A percentile compares a stretch with the other conserved stretches of the same genome.
These are phyloP conservation scores for Euleptes europaea DNA, from an alignment of 2,113 vertebrate species.

Conservation along the genomic window DNA sequence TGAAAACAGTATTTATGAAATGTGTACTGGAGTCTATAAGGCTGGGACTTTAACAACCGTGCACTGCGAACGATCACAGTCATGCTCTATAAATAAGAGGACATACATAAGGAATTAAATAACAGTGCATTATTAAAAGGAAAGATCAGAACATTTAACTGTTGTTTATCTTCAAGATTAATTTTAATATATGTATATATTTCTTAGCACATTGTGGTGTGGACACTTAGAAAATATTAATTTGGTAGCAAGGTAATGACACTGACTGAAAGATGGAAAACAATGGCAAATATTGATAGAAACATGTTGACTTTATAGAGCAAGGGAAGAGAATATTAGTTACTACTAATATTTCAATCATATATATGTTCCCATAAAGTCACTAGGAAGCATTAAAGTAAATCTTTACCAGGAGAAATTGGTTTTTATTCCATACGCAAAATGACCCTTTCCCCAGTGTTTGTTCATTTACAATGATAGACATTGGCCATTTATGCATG, in stretches of 20 bases:
- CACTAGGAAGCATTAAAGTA: neutral
- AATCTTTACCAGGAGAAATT: conserved; percentile 7
- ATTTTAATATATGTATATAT: neutral
- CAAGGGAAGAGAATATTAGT: neutral
- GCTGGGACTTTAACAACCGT: neutral
- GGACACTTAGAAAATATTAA: neutral
- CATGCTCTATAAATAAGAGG: neutral
- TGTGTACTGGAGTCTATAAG: neutral
- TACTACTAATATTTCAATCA: neutral
- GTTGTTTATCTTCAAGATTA: neutral
- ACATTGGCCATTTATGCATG: too few relatives aligned
- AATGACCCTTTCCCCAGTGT: conserved; percentile 38
- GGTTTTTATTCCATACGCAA: conserved; percentile 19
- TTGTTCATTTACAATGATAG: conserved; percentile 10
- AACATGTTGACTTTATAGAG: neutral
- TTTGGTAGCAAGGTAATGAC: neutral
- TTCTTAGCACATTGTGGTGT: neutral
- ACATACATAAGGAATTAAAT: neutral
- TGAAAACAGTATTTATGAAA: neutral
- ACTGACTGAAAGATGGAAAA: neutral
- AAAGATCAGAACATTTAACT: neutral
- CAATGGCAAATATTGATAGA: neutral
- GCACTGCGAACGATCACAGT: neutral
- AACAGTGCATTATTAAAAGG: neutral
- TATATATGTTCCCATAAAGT: conserved; percentile 16